Base-by-base conservation (phyloP, 1,140 invertebrate genomes). In the Latrodectus geometricus region DNA sequence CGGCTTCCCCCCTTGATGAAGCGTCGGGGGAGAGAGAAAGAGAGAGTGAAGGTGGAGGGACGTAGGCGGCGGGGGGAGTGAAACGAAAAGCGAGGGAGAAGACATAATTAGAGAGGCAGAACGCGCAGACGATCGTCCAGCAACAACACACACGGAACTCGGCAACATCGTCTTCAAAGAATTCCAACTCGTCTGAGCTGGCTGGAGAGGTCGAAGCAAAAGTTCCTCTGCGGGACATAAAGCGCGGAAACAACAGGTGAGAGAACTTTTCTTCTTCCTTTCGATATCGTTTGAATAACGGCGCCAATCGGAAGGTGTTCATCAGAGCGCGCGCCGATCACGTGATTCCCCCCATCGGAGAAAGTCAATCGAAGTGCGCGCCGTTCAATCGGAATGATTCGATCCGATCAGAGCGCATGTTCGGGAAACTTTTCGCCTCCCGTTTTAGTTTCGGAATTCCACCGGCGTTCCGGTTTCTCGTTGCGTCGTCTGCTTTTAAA, bases 71-170 rank as follows among this genome's bases (percentile, higher is more conserved):
- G 12, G 68, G 23, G 68, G 50, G 69, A 17, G 50, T 49, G 54
- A 65, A 52, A 70, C 68, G 23, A 35, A 70, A 72, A 70, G 79
- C 66, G 79, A 72, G 66, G 69, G 79, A 81, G 79, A 81, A 81
- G 79, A 81, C 79, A 81, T 81, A 81, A 81, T 81, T 81, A 81
- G 79, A 81, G 79, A 81, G 68, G 79, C 68, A 81, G 68, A 69
- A 69, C 68, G 68, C 68, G 68, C 68, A 69, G 79, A 70, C 66
- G 79, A 81, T 70, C 66, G 52, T 61, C 79, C 79, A 68, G 49
- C 76, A 61, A 61, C 35, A 35, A 68, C 76, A 68, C 76, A 72
- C 78, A 49, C 48, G 77, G 52, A 81, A 72, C 79, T 69, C 79
- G 17, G 54, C 54, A 61, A 61, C 54, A 3, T 11, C 54, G 54